These are phyloP conservation scores for Polietes domitor DNA, from an alignment of 2,888 invertebrate genomes.

Conservation along the genomic window DNA sequence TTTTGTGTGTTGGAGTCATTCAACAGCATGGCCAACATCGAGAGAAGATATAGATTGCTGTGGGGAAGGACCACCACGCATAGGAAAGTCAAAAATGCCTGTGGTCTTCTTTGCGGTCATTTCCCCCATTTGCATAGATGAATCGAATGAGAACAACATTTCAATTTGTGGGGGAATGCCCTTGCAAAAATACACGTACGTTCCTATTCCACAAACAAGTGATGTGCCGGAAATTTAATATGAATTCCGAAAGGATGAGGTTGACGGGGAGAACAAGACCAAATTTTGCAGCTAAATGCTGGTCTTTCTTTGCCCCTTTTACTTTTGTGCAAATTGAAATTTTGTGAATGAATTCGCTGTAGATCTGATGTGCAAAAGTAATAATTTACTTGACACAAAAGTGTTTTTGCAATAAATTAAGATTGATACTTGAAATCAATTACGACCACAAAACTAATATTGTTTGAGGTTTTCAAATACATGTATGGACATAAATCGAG, in stretches of 20 bases:
- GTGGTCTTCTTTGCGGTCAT: conserved; percentile 4
- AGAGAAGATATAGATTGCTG: conserved; percentile 10
- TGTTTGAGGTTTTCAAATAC: conserved; percentile 7
- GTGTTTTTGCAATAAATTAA: conserved; percentile 45
- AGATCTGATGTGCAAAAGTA: conserved; percentile 16
- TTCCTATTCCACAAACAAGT: too few species aligned
- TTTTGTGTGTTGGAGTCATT: too few species aligned
- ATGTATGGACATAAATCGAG: too few species aligned
- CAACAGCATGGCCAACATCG: too few species aligned
- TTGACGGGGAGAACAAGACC: neutral
- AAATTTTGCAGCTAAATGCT: neutral
- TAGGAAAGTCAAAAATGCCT: conserved; percentile 4
- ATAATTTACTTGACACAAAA: conserved; percentile 57
- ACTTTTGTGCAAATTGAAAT: neutral
- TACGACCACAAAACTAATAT: conserved; percentile 36
- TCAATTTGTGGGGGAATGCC: neutral
- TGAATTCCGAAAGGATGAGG: conserved; percentile 6
- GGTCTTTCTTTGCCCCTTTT: too few species aligned
- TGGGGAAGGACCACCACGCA: neutral
- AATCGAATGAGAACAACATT: conserved; percentile 11
- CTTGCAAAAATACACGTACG: neutral
- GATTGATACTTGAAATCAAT: conserved; percentile 60
- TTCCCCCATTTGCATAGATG: conserved; percentile 1
- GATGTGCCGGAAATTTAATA: conserved; percentile 62
- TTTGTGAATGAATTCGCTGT: too few species aligned